A percentile compares a stretch with the other conserved stretches of the same genome.
Conservation (phyloP, 2,888 invertebrate genomes). For the Ceramica pisi region DNA sequence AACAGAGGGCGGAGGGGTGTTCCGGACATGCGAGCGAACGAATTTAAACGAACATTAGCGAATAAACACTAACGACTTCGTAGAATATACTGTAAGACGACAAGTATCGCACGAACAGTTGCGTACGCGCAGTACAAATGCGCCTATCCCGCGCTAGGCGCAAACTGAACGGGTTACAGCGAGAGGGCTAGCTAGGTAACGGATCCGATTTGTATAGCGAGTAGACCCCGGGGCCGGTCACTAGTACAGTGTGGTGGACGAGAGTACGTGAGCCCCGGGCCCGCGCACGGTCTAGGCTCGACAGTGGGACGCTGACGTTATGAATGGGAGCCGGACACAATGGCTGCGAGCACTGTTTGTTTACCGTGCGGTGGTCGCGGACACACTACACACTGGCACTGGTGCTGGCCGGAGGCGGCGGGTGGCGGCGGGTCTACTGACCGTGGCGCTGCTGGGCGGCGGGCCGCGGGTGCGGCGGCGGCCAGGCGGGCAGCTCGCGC, state of each 20-base stretch:
- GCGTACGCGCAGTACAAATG: slow-evolving; percentile 65
- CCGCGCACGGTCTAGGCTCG: slow-evolving; percentile 55
- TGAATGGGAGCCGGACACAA: slow-evolving; percentile 56
- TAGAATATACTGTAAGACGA: slow-evolving; percentile 20
- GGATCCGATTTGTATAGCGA: slow-evolving; percentile 66
- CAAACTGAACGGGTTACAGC: slow-evolving; percentile 52
- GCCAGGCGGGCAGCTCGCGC: slow-evolving; percentile 86
- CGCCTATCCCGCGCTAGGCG: slow-evolving; percentile 60
- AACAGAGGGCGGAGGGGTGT: background rate
- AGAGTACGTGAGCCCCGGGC: slow-evolving; percentile 69
- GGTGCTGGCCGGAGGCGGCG: background rate
- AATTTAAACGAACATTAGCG: background rate
- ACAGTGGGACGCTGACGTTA: slow-evolving; percentile 37
- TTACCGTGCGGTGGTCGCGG: slow-evolving; percentile 47
- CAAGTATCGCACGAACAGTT: slow-evolving; percentile 56
- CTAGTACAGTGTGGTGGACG: too few relatives aligned
- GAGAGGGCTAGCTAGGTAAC: slow-evolving; percentile 54
- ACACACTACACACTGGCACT: slow-evolving; percentile 57
- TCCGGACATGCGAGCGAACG: background rate
- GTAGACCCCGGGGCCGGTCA: slow-evolving; percentile 47
- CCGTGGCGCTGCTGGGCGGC: slow-evolving; percentile 78
- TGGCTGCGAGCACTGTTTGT: slow-evolving; percentile 57
- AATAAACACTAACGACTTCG: slow-evolving; percentile 43
- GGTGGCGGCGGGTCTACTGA: slow-evolving; percentile 74
- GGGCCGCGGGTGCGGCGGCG: slow-evolving; percentile 79